These are phyloP conservation scores for Trididemnum nubilum DNA, from an alignment of 23 tunicate genomes.

Conservation along the genomic window DNA sequence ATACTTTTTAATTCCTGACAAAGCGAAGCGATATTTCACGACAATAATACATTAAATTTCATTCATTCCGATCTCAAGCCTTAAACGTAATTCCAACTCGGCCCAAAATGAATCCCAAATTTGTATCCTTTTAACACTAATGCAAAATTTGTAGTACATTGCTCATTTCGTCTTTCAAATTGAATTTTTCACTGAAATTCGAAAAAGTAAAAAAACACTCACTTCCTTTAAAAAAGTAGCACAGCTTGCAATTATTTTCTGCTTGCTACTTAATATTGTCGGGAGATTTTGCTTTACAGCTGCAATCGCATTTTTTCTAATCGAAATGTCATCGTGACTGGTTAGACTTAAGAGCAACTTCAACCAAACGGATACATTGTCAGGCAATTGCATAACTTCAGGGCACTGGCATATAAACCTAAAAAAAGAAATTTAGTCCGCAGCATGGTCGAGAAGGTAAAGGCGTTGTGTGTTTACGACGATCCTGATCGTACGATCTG, in stretches of 20 bases:
- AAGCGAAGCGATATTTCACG: no score
- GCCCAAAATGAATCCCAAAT: no score
- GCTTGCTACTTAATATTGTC: neutral
- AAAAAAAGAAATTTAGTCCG: no score
- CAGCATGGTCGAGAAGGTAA: no score
- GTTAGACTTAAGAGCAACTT: conserved; percentile 18
- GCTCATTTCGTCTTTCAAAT: neutral
- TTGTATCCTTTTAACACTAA: no score
- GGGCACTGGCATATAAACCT: conserved; percentile 48
- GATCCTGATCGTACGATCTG: no score
- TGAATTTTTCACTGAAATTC: neutral
- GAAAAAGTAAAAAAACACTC: neutral
- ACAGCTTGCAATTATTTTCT: conserved; percentile 29
- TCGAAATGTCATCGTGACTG: conserved; percentile 6
- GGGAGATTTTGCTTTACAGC: conserved; percentile 18
- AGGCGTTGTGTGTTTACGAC: no score
- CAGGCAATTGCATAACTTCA: conserved; percentile 24
- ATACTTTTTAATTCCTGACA: no score
- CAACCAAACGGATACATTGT: conserved; percentile 24
- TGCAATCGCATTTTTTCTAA: conserved; percentile 9
- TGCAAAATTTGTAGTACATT: no score
- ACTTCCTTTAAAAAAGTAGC: conserved; percentile 27
- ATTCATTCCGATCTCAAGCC: no score
- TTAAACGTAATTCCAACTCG: no score
- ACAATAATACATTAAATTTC: no score